Percentiles rank a stretch among this genome's conserved stretches.
Conservation (phyloP, 1,140 invertebrate species). For the Orius insidiosus region DNA sequence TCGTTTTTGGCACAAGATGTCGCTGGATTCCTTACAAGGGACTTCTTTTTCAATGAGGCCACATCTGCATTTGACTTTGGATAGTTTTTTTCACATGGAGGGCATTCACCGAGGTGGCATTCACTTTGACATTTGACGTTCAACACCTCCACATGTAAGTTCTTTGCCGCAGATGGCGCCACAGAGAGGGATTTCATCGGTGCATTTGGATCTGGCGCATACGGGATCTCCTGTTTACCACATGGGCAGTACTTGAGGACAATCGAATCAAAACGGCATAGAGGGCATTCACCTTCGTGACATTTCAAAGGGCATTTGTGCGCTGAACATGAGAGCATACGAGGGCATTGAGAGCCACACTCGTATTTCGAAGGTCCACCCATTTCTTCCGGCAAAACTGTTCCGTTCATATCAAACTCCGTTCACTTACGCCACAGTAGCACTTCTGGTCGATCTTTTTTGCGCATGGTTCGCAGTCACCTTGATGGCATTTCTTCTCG, state of each 20-base stretch:
- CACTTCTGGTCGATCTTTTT: conserved; percentile 36
- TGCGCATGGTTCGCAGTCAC: conserved; percentile 30
- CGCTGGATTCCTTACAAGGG: conserved; percentile 53
- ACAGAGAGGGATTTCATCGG: conserved; percentile 76
- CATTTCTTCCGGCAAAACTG: conserved; percentile 3
- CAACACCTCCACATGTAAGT: conserved; percentile 55
- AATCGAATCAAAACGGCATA: conserved; percentile 43
- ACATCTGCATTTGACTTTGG: conserved; percentile 73
- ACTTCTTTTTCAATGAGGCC: conserved; percentile 70
- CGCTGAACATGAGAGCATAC: conserved; percentile 50
- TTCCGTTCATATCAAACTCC: conserved; percentile 32
- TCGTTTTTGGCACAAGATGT: conserved; percentile 65
- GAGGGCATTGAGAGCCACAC: conserved; percentile 52
- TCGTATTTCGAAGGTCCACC: conserved; percentile 25
- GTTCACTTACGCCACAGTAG: conserved; percentile 33
- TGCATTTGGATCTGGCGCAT: conserved; percentile 56
- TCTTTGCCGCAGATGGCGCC: conserved; percentile 57
- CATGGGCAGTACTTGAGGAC: conserved; percentile 66
- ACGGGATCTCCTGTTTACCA: conserved; percentile 46
- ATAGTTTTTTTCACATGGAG: conserved; percentile 60
- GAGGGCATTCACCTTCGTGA: conserved; percentile 37
- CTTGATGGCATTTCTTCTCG: conserved; percentile 35
- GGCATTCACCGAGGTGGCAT: conserved; percentile 73
- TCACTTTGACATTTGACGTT: conserved; percentile 34
- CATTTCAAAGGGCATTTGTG: conserved; percentile 58